These are phyloP conservation scores for Catocala sponsa DNA, from an alignment of 2,888 invertebrate species.

Conservation along the genomic window DNA sequence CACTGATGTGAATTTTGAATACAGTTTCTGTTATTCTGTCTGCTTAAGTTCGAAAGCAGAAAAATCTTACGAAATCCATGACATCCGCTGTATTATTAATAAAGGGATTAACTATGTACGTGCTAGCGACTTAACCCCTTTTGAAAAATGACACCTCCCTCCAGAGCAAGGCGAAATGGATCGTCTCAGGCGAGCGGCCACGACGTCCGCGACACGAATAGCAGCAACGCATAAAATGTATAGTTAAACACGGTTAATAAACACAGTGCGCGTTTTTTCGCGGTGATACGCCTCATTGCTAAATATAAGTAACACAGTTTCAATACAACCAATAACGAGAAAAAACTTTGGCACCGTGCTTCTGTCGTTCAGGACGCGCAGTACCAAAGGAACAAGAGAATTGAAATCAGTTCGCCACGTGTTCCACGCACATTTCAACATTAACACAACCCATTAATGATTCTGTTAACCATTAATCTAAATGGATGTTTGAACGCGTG, in stretches of 20 bases:
- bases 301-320: slow-evolving; percentile 64
- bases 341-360: slow-evolving; percentile 61
- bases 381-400: slow-evolving; percentile 63
- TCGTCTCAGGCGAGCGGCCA: slow-evolving; percentile 40
- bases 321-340: slow-evolving; percentile 49
- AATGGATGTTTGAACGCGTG: slow-evolving; percentile 37
- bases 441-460: slow-evolving; percentile 49
- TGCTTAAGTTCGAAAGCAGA: background rate
- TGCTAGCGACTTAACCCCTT: slow-evolving; percentile 60
- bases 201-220: slow-evolving; percentile 65
- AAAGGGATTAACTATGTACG: slow-evolving; percentile 57
- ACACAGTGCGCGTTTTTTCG: slow-evolving; percentile 60
- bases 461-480: slow-evolving; percentile 43
- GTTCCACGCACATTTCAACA: slow-evolving; percentile 61
- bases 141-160: slow-evolving; percentile 67
- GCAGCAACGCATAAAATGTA: slow-evolving; percentile 54
- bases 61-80: slow-evolving; percentile 13
- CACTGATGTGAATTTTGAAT: background rate
- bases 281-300: slow-evolving; percentile 63
- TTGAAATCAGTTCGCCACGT: slow-evolving; percentile 58
- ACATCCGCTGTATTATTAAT: slow-evolving; percentile 61
- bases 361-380: slow-evolving; percentile 54
- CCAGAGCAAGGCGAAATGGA: slow-evolving; percentile 55
- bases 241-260: slow-evolving; percentile 68
- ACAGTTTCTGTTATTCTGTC: background rate